These are phyloP conservation scores for Condylura cristata DNA, from an alignment of 2,113 vertebrate species.

Conservation along the genomic window DNA sequence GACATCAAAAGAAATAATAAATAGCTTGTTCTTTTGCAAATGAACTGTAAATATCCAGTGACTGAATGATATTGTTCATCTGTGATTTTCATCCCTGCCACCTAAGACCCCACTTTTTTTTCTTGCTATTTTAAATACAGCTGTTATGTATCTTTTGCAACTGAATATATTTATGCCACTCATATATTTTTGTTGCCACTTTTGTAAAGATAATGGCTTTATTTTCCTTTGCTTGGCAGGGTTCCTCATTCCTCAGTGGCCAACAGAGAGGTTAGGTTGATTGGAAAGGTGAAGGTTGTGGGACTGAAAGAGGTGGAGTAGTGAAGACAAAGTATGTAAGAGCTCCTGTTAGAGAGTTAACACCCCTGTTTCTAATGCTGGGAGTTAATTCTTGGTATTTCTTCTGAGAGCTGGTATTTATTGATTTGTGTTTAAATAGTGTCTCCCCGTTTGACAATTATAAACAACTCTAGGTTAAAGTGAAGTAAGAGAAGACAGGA, in stretches of 20 bases:
- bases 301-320: slow-evolving; percentile 34
- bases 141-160: slow-evolving; percentile 87
- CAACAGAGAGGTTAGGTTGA: neutral
- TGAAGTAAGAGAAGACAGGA: neutral
- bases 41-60: slow-evolving; percentile 77
- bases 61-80: slow-evolving; percentile 87
- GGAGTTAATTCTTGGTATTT: neutral
- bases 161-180: slow-evolving; percentile 76
- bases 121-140: slow-evolving; percentile 90
- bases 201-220: slow-evolving; percentile 73
- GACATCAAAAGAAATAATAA: slow-evolving; percentile 85
- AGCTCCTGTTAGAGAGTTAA: neutral
- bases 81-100: slow-evolving; percentile 83
- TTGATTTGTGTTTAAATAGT: neutral
- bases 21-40: slow-evolving; percentile 81
- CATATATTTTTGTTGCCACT: slow-evolving; percentile 60
- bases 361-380: neutral
- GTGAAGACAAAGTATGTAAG: neutral
- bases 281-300: slow-evolving; percentile 44
- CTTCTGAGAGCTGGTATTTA: neutral
- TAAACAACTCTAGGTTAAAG: neutral
- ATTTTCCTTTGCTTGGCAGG: slow-evolving; percentile 68
- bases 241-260: slow-evolving; percentile 38
- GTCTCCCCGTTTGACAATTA: neutral
- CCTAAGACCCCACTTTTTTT: slow-evolving; percentile 86